These are phyloP conservation scores for Pandemis cinnamomeana DNA, from an alignment of 2,888 invertebrate species.

Conservation along the genomic window DNA sequence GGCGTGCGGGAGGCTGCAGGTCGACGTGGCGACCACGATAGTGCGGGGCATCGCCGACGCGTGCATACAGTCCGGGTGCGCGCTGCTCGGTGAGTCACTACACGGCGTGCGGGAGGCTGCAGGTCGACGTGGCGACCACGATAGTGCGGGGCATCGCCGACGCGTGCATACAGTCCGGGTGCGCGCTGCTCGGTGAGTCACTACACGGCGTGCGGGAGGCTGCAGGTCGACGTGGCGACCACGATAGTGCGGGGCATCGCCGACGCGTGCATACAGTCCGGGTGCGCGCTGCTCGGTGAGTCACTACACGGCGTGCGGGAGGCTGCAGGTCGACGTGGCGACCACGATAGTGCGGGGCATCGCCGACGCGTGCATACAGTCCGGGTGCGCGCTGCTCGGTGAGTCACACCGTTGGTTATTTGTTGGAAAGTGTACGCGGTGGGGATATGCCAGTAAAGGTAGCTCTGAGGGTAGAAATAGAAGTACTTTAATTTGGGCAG, in stretches of 20 bases:
- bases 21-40: slow-evolving; percentile 90
- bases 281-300: slow-evolving; percentile 94
- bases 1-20: slow-evolving; percentile 94
- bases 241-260: slow-evolving; percentile 94
- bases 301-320: slow-evolving; percentile 96
- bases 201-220: slow-evolving; percentile 96
- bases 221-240: slow-evolving; percentile 90
- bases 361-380: slow-evolving; percentile 92
- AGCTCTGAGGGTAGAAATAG: no score
- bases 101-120: slow-evolving; percentile 95
- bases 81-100: slow-evolving; percentile 95
- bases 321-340: slow-evolving; percentile 90
- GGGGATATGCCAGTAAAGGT: no score
- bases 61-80: slow-evolving; percentile 93
- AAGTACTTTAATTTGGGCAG: no score
- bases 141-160: slow-evolving; percentile 95
- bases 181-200: slow-evolving; percentile 94
- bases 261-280: slow-evolving; percentile 93
- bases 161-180: slow-evolving; percentile 94
- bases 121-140: slow-evolving; percentile 89
- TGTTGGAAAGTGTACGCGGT: no score
- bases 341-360: slow-evolving; percentile 93
- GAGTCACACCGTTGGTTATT: slow-evolving; percentile 46
- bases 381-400: slow-evolving; percentile 96
- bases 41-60: slow-evolving; percentile 95